Base-by-base conservation (phyloP, 2,113 vertebrate species). In the Rana temporaria region DNA sequence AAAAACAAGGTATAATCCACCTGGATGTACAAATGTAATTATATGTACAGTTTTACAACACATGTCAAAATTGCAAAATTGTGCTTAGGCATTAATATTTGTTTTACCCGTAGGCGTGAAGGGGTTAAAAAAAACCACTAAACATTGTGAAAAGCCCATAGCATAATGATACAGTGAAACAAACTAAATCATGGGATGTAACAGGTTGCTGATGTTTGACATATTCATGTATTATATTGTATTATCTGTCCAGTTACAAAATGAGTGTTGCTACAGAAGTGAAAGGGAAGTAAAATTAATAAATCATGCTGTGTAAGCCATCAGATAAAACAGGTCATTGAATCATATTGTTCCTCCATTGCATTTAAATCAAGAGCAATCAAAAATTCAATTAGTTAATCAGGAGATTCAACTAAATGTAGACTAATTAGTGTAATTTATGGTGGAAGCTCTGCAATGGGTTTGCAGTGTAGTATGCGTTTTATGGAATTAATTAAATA, bases 311-410 rank as follows among this genome's bases (percentile, higher is more conserved):
- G 14, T 26, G 26, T 71, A 53, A 70, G 17, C 48, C 17, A 17
- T 19, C 16, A 52, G 22, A 26, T 71, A 55, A 55, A 30, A 71
- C 69, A 71, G 52, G 3, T 48, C 12, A 48, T 48, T 55, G 48
- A 30, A 55, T 71, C 69, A 53, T 55, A 55, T 71, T 71, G 48
- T 55, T 55, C 69, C 55, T 53, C n/a, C 9, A 48, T 48, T 48
- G 42, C 42, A 48, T 48, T 48, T 48, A 48, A 48, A 53, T 53
- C 15, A 6, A 17, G 24, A 71, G 22, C 68, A 30, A 55, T 48
- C 24, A 7, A 71, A 69, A 71, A 24, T 71, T 26, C 2, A 12
- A 71, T 11, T 5, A 26, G 22, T 30, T 15, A 55, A 71, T 70
- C 48, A 53, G 42, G 0, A 48, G 14, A 12, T 69, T 22, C 20